These are phyloP conservation scores for Oophaga sylvatica DNA, from an alignment of 2,797 vertebrate species.

Conservation along the genomic window DNA sequence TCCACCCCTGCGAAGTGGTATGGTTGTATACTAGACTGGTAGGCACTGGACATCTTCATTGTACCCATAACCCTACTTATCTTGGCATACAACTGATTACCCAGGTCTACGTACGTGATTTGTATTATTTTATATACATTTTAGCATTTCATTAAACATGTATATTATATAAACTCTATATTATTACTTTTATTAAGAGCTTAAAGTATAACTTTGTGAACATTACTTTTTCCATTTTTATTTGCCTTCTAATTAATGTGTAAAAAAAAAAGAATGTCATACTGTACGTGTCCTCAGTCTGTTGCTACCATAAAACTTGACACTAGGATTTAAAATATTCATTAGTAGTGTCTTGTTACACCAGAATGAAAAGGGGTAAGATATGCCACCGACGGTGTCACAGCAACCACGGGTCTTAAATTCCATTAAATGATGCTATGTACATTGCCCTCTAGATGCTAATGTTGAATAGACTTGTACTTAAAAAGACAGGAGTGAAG, in stretches of 20 bases:
- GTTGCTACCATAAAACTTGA: conserved; percentile 48
- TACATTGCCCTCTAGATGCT: neutral
- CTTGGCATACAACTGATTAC: too few relatives aligned
- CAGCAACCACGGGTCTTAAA: conserved; percentile 43
- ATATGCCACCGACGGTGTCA: neutral
- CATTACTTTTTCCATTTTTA: neutral
- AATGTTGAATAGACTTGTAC: conserved; percentile 8
- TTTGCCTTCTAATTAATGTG: neutral
- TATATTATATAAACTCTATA: neutral
- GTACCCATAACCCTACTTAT: too few relatives aligned
- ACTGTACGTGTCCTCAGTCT: neutral
- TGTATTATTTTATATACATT: too few relatives aligned
- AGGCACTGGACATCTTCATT: too few relatives aligned
- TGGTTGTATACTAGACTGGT: too few relatives aligned
- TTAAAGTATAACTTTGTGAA: neutral
- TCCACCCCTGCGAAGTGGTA: too few relatives aligned
- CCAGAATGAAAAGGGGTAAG: conserved; percentile 58
- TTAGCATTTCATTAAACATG: too few relatives aligned
- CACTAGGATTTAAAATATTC: conserved; percentile 67
- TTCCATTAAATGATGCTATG: conserved; percentile 27
- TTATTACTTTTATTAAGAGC: neutral
- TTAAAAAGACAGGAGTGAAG: neutral
- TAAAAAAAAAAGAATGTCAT: neutral
- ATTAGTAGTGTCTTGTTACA: conserved; percentile 66
- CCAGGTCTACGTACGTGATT: too few relatives aligned